Base-by-base conservation (phyloP, 2,797 vertebrate genomes). In the Phalanger gymnotis region DNA sequence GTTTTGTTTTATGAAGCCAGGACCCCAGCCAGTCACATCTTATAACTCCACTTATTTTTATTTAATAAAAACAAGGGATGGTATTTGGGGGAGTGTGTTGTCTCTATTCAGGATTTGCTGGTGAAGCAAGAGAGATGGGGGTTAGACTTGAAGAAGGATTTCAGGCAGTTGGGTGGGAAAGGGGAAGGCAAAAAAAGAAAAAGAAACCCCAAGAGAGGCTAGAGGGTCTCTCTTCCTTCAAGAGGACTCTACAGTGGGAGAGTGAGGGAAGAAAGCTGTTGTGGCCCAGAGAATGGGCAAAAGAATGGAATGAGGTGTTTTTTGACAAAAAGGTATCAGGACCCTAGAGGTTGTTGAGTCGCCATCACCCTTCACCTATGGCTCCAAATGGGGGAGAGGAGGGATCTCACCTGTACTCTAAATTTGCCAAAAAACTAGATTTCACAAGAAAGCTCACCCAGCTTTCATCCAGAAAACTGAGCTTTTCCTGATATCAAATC, bases 1-100 rank as follows among this genome's bases (percentile, higher is more conserved):
- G 97, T 97, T 98, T 97, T 98, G 97, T 97, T 98, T 98, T 98
- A 98, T 98, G 98, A 98, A 98, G 97, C 98, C 4, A 92, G 98
- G 98, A 98, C 96, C 96, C 95, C 92, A 95, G 98, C 98, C 97
- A 98, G 98, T 98, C 98, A 98, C 97, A 97, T 98, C 97, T 97
- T 98, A 98, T 97, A 98, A 97, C 97, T 96, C 98, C 98, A 97
- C 98, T 98, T 98, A 98, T 97, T 98, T 97, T 98, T 98, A 98
- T 98, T 98, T 98, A 98, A 98, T 98, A 98, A 98, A 98, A 98
- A 97, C 98, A 98, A 97, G 95, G 92, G 96, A 92, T 95, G 96
- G 93, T 95, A 53, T 92, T 97, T 90, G 93, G 95, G 11, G 94
- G 61, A 90, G 52, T 0, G 54, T 90, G 54, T 87, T 92, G 58